phyloP scores from a whole-genome alignment of 2,888 invertebrate genomes.

The Coelinius sp. region DNA sequence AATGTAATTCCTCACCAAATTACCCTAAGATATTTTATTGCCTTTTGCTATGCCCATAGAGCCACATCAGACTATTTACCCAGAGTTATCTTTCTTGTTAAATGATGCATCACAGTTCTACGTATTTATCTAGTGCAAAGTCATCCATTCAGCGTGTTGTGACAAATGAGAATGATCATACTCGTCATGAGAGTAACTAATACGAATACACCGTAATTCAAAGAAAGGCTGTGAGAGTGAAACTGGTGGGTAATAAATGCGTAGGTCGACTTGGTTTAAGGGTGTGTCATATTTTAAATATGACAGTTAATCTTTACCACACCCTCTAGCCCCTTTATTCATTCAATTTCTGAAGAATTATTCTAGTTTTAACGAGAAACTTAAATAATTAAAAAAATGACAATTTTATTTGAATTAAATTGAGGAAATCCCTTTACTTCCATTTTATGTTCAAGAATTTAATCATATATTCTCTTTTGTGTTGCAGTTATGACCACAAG shows the following conservation, averaged over 20 bases:
- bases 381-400: slow-evolving; percentile 19
- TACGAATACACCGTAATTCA: slow-evolving; percentile 27
- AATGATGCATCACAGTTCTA: not conserved
- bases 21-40: no score
- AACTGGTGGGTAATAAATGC: slow-evolving; percentile 48
- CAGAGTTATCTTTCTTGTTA: not conserved
- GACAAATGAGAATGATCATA: slow-evolving; percentile 19
- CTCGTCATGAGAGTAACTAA: slow-evolving; percentile 30
- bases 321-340: slow-evolving; percentile 49
- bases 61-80: no score
- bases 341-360: slow-evolving; percentile 23
- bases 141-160: not conserved
- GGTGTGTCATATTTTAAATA: slow-evolving; percentile 48
- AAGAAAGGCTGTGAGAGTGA: slow-evolving; percentile 38
- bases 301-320: slow-evolving; percentile 46
- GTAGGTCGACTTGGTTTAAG: slow-evolving; percentile 48
- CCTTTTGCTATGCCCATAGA: no score
- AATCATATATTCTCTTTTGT: slow-evolving; percentile 2
- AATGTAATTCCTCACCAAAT: no score
- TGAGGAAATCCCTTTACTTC: not conserved
- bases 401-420: slow-evolving; percentile 1
- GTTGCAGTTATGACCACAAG: not conserved
- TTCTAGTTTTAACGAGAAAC: slow-evolving; percentile 4
- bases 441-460: not conserved
- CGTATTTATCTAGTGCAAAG: slow-evolving; percentile 2